Evolutionary conservation across 2,888 invertebrate species (phyloP), one percentile per base, ranked within the genome.

Genomic region (Lissonota sp.): DNA sequence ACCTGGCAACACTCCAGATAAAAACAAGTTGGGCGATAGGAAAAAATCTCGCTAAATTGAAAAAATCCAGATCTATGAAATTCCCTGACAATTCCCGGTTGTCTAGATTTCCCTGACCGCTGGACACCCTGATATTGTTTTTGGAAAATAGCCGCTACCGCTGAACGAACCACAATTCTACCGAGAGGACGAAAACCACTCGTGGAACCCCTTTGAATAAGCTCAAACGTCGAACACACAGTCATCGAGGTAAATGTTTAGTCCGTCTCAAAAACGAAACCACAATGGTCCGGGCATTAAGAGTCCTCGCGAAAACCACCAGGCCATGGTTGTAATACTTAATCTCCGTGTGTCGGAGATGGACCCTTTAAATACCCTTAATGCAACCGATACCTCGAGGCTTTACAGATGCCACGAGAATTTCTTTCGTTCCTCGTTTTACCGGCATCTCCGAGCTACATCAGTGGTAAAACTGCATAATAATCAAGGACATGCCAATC

Each of bases 231-330:
- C 86, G 81, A 82, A 73, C 74, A 66, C 55, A 71, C 60, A 51
- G 55, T 4, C 46, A 10, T 39, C 16, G n/a, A 63, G 42, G 74
- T 80, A 84, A 88, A 88, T 89, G 90, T 90, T 91, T 91, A 90
- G 90, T 84, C 85, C 86, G 83, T 88, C 89, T 90, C 87, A 74
- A 82, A 26, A 71, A 84, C 84, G 84, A 85, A 87, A 88, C 89
- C 90, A 74, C 89, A 73, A 88, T 86, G 86, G 86, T 85, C 86
- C 84, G 71, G 86, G 90, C 84, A 90, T 91, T 90, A 89, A 77
- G 87, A 85, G 86, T 80, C 84, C 85, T 85, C 85, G 85, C 85
- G 86, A 88, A 89, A 89, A 89, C 90, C 90, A 72, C 87, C 69
- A 69, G 70, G 76, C 73, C 14, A 14, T 46, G 14, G 79, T 60